A percentile compares a stretch with the other conserved stretches of the same genome.
These are phyloP conservation scores for Panzeria rudis DNA, from an alignment of 2,888 invertebrate genomes.

Conservation along the genomic window DNA sequence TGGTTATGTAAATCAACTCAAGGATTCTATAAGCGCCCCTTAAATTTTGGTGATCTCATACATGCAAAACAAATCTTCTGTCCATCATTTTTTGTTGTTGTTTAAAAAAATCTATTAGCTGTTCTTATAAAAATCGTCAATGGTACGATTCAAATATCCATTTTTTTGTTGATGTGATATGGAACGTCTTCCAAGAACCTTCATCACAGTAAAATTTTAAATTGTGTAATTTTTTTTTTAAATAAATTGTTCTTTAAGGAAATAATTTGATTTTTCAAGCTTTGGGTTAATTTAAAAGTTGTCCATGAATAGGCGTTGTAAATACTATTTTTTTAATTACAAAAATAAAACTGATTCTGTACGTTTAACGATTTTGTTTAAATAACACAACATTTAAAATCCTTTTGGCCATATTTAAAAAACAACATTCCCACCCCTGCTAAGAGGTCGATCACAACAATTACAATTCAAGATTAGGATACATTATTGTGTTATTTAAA, in stretches of 20 bases:
- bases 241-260: not conserved
- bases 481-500: slow-evolving; percentile 74
- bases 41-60: no score
- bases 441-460: slow-evolving; percentile 23
- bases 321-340: not conserved
- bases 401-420: slow-evolving; percentile 28
- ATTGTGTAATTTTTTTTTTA: not conserved
- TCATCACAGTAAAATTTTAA: not conserved
- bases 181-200: not conserved
- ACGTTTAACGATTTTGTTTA: slow-evolving; percentile 66
- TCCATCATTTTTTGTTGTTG: no score
- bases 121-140: no score
- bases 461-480: not conserved
- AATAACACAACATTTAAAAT: slow-evolving; percentile 65
- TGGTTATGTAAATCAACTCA: no score
- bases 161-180: not conserved
- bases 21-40: no score
- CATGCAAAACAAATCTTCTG: no score
- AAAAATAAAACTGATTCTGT: slow-evolving; percentile 44
- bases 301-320: not conserved
- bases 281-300: not conserved
- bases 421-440: slow-evolving; percentile 7
- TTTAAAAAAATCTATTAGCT: no score
- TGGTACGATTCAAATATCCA: not conserved
- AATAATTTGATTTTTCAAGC: not conserved